These are phyloP conservation scores for Argyra leucocephala DNA, from an alignment of 2,888 invertebrate genomes.

Conservation along the genomic window DNA sequence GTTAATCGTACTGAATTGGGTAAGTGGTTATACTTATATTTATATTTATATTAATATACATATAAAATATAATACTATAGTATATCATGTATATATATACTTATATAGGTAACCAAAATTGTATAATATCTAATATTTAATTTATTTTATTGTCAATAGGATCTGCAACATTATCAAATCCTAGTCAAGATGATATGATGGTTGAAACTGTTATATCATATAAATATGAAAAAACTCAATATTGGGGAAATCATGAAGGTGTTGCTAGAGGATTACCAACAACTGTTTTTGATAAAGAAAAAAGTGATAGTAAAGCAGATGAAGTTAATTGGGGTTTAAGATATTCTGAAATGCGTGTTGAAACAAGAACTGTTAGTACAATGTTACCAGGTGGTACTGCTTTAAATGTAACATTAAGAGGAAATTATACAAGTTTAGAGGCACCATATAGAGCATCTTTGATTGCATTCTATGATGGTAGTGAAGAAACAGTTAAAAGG, in stretches of 20 bases:
- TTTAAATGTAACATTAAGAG: slow-evolving; percentile 68
- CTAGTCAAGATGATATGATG: slow-evolving; percentile 49
- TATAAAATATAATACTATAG: background rate
- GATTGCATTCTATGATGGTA: slow-evolving; percentile 48
- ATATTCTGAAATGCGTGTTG: slow-evolving; percentile 47
- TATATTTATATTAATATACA: background rate
- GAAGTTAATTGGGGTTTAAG: slow-evolving; percentile 64
- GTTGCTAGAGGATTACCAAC: slow-evolving; percentile 40
- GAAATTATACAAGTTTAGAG: slow-evolving; percentile 63
- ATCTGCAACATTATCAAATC: slow-evolving; percentile 45
- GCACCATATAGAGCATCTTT: slow-evolving; percentile 65
- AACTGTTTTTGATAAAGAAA: slow-evolving; percentile 43
- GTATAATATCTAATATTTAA: background rate
- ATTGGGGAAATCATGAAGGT: slow-evolving; percentile 70
- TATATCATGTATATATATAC: too few species aligned
- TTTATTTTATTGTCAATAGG: slow-evolving; percentile 27
- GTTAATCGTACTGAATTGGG: slow-evolving; percentile 49
- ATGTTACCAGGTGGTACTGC: slow-evolving; percentile 68
- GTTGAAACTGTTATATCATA: slow-evolving; percentile 68
- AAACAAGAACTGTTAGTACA: slow-evolving; percentile 49
- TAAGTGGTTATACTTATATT: slow-evolving; percentile 37
- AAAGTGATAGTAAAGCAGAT: slow-evolving; percentile 37
- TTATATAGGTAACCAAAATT: background rate
- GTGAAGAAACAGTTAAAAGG: slow-evolving; percentile 36
- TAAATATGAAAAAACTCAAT: slow-evolving; percentile 57